These are phyloP conservation scores for Apantesis nais DNA, from an alignment of 2,888 invertebrate genomes.

Conservation along the genomic window DNA sequence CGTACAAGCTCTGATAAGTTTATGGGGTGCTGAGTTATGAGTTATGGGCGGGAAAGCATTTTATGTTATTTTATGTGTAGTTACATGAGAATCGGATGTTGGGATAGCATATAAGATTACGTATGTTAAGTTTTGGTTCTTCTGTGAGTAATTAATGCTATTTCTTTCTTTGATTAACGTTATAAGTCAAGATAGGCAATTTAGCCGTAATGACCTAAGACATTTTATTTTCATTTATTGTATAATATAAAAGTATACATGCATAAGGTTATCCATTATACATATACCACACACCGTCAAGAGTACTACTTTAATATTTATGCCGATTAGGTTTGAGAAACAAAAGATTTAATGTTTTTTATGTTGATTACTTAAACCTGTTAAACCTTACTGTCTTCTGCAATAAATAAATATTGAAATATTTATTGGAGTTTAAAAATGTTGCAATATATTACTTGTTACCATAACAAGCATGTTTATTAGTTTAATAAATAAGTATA, in stretches of 20 bases:
- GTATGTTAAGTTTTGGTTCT: background rate
- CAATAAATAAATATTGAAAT: background rate
- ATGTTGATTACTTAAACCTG: too few relatives aligned
- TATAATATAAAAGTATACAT: too few relatives aligned
- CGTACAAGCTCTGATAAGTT: slow-evolving; percentile 39
- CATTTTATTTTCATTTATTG: too few relatives aligned
- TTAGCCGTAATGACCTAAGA: too few relatives aligned
- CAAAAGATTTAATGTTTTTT: too few relatives aligned
- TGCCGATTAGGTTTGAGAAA: background rate
- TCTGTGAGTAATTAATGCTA: too few relatives aligned
- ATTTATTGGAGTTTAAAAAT: background rate
- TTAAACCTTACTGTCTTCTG: too few relatives aligned
- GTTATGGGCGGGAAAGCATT: slow-evolving; percentile 24
- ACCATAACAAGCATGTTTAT: background rate
- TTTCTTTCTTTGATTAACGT: background rate
- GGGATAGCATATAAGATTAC: background rate
- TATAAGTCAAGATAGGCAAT: background rate
- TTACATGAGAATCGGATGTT: background rate
- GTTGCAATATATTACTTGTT: background rate
- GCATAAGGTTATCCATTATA: too few relatives aligned
- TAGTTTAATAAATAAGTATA: background rate
- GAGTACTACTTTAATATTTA: too few relatives aligned
- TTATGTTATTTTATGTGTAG: background rate
- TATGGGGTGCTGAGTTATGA: slow-evolving; percentile 25
- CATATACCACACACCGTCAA: too few relatives aligned